These are phyloP conservation scores for Eriocheir sinensis DNA, from an alignment of 1,140 invertebrate genomes.

Conservation along the genomic window DNA sequence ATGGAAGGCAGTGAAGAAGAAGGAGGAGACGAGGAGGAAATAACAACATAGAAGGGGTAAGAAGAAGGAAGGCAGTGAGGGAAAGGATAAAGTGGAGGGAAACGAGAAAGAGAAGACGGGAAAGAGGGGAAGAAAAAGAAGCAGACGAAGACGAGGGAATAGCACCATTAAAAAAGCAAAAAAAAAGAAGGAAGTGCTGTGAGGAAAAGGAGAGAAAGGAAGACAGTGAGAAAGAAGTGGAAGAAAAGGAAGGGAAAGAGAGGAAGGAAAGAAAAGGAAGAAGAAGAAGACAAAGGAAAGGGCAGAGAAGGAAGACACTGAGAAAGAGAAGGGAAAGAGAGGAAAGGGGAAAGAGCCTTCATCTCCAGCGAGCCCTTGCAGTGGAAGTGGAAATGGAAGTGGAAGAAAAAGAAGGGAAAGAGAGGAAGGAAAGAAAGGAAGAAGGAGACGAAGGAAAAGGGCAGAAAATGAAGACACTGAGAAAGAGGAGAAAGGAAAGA, in stretches of 20 bases:
- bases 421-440: background rate
- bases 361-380: too few species aligned
- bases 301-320: background rate
- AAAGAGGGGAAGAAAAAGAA: background rate
- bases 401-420: background rate
- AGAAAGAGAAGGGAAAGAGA: background rate
- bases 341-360: background rate
- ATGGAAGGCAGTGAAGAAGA: too few species aligned
- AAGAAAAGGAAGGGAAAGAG: background rate
- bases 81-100: background rate
- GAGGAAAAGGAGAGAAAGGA: background rate
- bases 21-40: too few species aligned
- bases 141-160: background rate
- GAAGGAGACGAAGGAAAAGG: background rate
- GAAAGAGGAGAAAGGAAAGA: too few species aligned
- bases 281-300: background rate
- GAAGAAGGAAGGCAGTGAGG: background rate
- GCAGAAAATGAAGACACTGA: background rate
- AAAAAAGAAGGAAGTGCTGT: background rate
- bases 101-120: background rate
- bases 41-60: background rate
- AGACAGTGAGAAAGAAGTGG: background rate
- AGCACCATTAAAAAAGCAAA: background rate
- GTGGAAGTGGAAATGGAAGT: too few species aligned
- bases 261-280: background rate